A percentile compares a stretch with the other conserved stretches of the same genome.
Evolutionary conservation across 2,888 invertebrate genomes (phyloP).

Genomic region (Meganola albula): DNA sequence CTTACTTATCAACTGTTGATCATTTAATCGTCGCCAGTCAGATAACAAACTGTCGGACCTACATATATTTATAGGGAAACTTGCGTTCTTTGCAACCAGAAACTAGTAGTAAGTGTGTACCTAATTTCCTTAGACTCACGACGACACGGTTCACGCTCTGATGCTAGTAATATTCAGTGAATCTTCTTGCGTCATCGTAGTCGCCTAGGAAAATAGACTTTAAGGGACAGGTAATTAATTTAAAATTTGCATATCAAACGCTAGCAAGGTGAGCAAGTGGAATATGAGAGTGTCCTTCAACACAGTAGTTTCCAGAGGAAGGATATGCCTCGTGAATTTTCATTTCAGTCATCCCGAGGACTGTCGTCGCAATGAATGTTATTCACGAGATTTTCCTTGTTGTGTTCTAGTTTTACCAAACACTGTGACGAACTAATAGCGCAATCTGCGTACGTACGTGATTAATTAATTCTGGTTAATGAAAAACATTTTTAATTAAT

Average conservation of each 20-base stretch:
- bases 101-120: conserved; percentile 17
- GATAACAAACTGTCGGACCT: too few species aligned
- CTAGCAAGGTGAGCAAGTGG: conserved; percentile 62
- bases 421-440: background rate
- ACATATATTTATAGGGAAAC: too few species aligned
- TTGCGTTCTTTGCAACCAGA: too few species aligned
- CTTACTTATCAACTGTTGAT: conserved; percentile 19
- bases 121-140: conserved; percentile 31
- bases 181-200: conserved; percentile 43
- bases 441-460: too few species aligned
- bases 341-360: conserved; percentile 56
- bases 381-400: conserved; percentile 32
- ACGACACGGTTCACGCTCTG: conserved; percentile 70
- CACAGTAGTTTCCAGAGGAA: conserved; percentile 46
- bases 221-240: conserved; percentile 25
- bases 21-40: conserved; percentile 12
- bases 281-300: conserved; percentile 67
- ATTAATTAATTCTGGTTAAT: too few species aligned
- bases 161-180: conserved; percentile 52
- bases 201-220: conserved; percentile 31
- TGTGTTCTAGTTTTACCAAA: conserved; percentile 17
- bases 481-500: too few species aligned
- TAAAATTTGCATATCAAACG: conserved; percentile 22
- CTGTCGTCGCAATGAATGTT: conserved; percentile 39
- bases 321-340: conserved; percentile 55